phyloP scores from a whole-genome alignment of 2,797 vertebrate species.

The Valencia hispanica region DNA sequence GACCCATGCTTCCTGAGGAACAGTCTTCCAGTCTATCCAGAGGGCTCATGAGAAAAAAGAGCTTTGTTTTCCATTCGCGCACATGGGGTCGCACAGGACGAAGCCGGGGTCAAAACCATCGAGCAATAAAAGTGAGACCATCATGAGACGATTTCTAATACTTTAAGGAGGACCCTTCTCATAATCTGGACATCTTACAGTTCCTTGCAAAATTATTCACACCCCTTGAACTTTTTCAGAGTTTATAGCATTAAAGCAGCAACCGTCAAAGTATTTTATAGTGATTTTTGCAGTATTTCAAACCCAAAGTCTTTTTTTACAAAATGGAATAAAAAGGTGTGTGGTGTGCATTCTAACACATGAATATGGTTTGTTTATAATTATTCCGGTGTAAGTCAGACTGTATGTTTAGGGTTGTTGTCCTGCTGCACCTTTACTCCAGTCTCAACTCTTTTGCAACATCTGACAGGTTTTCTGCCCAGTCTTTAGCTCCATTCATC shows the following conservation, averaged over 20 bases:
- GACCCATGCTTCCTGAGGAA: conserved; percentile 71
- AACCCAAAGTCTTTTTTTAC: background rate
- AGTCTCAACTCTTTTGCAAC: background rate
- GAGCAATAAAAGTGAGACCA: conserved; percentile 33
- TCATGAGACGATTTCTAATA: conserved; percentile 10
- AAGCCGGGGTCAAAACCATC: conserved; percentile 57
- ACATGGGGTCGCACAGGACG: conserved; percentile 38
- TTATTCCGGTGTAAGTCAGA: background rate
- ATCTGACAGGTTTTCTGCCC: background rate
- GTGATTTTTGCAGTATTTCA: background rate
- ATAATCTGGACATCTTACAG: background rate
- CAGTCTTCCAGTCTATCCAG: conserved; percentile 60
- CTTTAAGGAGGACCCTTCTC: conserved; percentile 2
- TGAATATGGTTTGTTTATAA: background rate
- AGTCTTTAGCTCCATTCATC: background rate
- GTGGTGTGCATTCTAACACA: background rate
- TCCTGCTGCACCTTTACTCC: background rate
- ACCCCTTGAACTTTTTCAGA: background rate
- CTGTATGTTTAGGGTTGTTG: background rate
- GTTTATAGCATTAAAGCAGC: background rate
- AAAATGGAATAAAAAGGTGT: too few relatives aligned
- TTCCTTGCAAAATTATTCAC: background rate
- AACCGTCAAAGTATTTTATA: background rate
- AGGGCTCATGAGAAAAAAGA: conserved; percentile 68
- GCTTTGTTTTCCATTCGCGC: conserved; percentile 51